Conservation (phyloP, 2,888 invertebrate genomes). For the Aporophyla lueneburgensis region DNA sequence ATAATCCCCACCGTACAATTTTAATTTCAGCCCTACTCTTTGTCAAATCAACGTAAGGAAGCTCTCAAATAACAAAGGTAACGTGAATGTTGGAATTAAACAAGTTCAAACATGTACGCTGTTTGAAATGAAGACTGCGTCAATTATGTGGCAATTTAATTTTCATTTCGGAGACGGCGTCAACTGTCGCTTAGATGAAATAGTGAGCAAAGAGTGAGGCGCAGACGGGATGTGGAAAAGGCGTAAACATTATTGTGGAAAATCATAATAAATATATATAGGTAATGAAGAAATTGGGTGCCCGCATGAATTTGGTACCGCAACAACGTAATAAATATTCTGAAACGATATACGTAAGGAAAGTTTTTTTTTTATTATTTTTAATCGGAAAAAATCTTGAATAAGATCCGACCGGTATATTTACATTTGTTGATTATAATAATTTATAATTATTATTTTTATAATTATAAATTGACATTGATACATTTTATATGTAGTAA, state of each 20-base stretch:
- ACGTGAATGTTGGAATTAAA: constrained; percentile 41
- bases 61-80: constrained; percentile 45
- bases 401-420: too few relatives aligned
- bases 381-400: too few relatives aligned
- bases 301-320: too few relatives aligned
- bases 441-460: too few relatives aligned
- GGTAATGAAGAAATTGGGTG: too few relatives aligned
- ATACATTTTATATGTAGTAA: too few relatives aligned
- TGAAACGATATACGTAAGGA: too few relatives aligned
- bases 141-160: constrained; percentile 82
- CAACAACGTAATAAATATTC: too few relatives aligned
- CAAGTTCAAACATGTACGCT: constrained; percentile 46
- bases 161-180: constrained; percentile 74
- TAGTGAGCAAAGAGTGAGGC: constrained; percentile 61
- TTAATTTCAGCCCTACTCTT: constrained; percentile 5
- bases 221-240: constrained; percentile 19
- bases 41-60: constrained; percentile 12
- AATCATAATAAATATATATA: too few relatives aligned
- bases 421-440: too few relatives aligned
- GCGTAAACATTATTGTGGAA: neutral
- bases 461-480: too few relatives aligned
- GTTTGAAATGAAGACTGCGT: constrained; percentile 74
- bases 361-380: too few relatives aligned
- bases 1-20: neutral
- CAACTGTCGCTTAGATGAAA: constrained; percentile 70